phyloP scores from a whole-genome alignment of 2,888 invertebrate genomes.

The Podotricha telesiphe region DNA sequence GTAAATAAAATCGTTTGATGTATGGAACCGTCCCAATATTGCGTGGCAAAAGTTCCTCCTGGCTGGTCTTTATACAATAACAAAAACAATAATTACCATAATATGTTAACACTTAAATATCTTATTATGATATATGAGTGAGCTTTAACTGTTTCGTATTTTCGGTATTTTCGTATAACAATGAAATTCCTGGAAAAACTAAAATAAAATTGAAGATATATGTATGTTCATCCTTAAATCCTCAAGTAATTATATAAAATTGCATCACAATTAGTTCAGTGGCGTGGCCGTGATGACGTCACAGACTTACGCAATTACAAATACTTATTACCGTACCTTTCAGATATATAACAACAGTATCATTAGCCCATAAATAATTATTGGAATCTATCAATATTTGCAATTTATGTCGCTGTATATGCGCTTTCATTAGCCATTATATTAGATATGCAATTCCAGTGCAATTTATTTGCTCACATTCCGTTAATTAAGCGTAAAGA shows the following conservation, averaged over 20 bases:
- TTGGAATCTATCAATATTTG: not conserved
- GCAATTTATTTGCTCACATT: constrained; percentile 49
- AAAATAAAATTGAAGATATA: too few species aligned
- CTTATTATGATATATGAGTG: not conserved
- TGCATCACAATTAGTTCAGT: too few species aligned
- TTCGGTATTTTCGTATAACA: too few species aligned
- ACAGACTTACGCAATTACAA: too few species aligned
- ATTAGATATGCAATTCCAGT: constrained; percentile 43
- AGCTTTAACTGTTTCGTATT: too few species aligned
- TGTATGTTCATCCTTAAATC: too few species aligned
- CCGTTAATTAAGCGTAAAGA: constrained; percentile 67
- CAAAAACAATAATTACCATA: not conserved
- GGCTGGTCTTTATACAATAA: not conserved
- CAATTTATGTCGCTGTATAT: constrained; percentile 11
- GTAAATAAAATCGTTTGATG: constrained; percentile 55
- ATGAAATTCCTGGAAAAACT: too few species aligned
- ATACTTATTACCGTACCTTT: too few species aligned
- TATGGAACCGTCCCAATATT: constrained; percentile 23
- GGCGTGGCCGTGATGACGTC: too few species aligned
- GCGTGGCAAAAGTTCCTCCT: not conserved
- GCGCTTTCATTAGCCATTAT: constrained; percentile 5
- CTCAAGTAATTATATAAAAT: too few species aligned
- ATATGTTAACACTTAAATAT: not conserved
- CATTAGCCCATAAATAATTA: not conserved
- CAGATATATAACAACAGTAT: too few species aligned